Conservation (phyloP, 2,797 vertebrate genomes). For the Phaenicophaeus curvirostris region DNA sequence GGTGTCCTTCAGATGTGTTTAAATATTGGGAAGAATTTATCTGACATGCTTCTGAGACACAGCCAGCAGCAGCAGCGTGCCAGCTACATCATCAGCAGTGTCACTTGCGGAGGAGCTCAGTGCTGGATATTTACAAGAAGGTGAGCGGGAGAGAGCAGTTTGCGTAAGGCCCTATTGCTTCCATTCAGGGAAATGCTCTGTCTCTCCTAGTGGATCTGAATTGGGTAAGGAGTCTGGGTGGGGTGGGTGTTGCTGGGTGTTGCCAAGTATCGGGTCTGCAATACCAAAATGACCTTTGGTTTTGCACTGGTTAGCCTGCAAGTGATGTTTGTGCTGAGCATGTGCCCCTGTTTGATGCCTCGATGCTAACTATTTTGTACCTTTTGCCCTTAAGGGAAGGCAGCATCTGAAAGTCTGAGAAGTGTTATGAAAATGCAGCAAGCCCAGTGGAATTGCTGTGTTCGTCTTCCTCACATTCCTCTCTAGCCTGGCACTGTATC, state of each 20-base stretch:
- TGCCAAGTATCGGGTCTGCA: background rate
- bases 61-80: background rate
- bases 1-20: background rate
- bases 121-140: background rate
- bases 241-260: background rate
- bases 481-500: background rate
- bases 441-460: background rate
- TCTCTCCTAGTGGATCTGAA: background rate
- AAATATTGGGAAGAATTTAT: background rate
- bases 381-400: background rate
- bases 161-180: accelerated
- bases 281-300: background rate
- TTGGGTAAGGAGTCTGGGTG: background rate
- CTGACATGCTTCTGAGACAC: background rate
- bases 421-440: background rate
- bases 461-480: background rate
- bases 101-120: accelerated
- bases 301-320: background rate
- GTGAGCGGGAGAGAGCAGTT: accelerated
- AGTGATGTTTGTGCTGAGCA: background rate
- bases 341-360: background rate
- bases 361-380: background rate
- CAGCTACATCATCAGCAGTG: background rate
- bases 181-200: background rate
- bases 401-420: background rate